Evolutionary conservation across 2,113 vertebrate genomes (phyloP).

Genomic region (Mobula birostris): DNA sequence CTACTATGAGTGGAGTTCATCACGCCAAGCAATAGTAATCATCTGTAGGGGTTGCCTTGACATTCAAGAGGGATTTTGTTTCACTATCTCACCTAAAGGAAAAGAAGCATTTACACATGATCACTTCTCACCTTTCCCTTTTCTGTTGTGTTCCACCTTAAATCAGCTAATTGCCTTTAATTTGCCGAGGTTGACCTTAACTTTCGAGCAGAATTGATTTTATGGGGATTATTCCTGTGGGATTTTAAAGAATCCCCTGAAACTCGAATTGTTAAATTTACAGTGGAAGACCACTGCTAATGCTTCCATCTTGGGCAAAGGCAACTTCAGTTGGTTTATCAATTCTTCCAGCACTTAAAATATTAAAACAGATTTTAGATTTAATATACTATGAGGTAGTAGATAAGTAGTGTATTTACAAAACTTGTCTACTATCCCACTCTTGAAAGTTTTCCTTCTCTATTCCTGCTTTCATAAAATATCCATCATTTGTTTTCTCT

Average conservation of each 20-base stretch:
- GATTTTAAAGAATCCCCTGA: neutral
- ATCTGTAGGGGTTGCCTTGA: neutral
- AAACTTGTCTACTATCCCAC: neutral
- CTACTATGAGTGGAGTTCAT: neutral
- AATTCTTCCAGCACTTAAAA: neutral
- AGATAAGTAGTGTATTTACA: neutral
- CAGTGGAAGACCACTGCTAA: neutral
- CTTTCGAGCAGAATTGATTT: neutral
- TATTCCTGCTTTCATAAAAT: neutral
- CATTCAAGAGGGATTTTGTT: neutral
- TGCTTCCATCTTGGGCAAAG: neutral
- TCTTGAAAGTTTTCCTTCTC: neutral
- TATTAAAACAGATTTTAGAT: neutral
- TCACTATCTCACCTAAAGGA: neutral
- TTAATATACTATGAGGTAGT: neutral
- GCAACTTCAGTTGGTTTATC: neutral
- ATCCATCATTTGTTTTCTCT: neutral
- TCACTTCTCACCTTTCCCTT: too few relatives aligned
- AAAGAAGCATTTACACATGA: neutral
- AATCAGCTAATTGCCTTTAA: neutral
- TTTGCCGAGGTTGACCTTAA: neutral
- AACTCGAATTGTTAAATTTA: neutral
- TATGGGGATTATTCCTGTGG: neutral
- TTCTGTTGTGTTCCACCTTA: neutral
- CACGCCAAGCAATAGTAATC: neutral